Evolutionary conservation across 2,113 vertebrate genomes (phyloP), one percentile per base, ranked within the genome.

Genomic region (Redunca redunca): DNA sequence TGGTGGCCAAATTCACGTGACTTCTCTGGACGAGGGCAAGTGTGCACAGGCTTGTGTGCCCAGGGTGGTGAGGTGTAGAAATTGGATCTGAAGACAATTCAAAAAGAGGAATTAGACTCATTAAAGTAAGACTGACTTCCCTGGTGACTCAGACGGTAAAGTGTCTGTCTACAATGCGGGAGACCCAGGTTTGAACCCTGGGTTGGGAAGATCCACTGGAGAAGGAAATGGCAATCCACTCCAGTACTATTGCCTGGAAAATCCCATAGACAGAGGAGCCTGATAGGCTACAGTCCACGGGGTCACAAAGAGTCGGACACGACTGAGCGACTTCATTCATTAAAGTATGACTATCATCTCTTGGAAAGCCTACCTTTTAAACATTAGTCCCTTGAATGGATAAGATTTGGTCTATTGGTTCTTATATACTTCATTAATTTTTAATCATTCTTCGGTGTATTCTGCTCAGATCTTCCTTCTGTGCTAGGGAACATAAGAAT

Each of bases 401-500:
- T 33, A 62, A 17, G 10, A 4, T 91, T 64, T 36, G 48, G 85
- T 30, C 28, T 30, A 57, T 40, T 71, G 19, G 19, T 40, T 57
- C 25, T 81, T 82, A 82, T 21, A n/a, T 8, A n/a, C 57, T 43
- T 48, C 43, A 52, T 13, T 57, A 52, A 50, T n/a, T 58, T 74
- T 74, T 82, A 60, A 17, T n/a, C 25, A 15, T 52, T 6, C 40
- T 64, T 81, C 1, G 0, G 40, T 2, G 3, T 30, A 19, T 48
- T 92, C 46, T 74, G n/a, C 33, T 60, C 74, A 74, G 33, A 33
- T 60, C 19, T 82, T 46, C 14, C 52, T 11, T 88, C 43, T 82
- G 0, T 15, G 6, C 10, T 50, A 57, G 26, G 33, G 21, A 74
- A 43, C 40, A 43, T 3, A 1, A 57, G 10, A 13, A 15, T 4